Evolutionary conservation across 2,888 invertebrate genomes (phyloP), one percentile per base, ranked within the genome.

Genomic region (Drosophila nr. medialis): DNA sequence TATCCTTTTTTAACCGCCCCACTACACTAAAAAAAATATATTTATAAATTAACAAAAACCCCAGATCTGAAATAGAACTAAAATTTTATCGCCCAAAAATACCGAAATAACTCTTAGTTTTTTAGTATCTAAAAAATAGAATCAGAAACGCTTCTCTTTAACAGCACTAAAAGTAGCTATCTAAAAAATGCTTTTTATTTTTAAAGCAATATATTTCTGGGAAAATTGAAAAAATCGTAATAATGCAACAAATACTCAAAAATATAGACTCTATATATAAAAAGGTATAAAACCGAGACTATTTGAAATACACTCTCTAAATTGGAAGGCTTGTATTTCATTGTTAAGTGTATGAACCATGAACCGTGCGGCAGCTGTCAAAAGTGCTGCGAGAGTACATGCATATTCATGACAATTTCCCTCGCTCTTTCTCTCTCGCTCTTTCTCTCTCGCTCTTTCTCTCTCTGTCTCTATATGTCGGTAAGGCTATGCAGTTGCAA

Each of bases 311-410:
- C 5, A 49, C 18, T 18, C 10, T 27, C 10, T 10, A 15, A 29
- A 11, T 27, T 29, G 10, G 2, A 29, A 18, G 49, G n/a, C 49
- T 6, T n/a, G 8, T 3, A 27, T 29, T 24, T 38, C n/a, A 0
- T 38, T 27, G 27, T 13, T 18, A 18, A 27, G 55, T 68, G 67
- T 68, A 58, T 60, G 55, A 63, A 58, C 62, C 51, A 38, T 59
- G 58, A 73, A 77, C 65, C 58, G 66, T 79, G 55, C 58, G 11
- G 27, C 45, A 24, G 55, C 71, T 66, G 79, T 48, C 61, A 79
- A 78, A 77, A 61, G 71, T 50, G 66, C 79, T 48, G 60, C 51
- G 42, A 38, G 36, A 64, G 13, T 34, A 36, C 45, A 71, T 65
- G 70, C 70, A 66, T 63, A 74, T 78, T 72, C 72, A 80, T 70